Evolutionary conservation across 1,140 invertebrate species (phyloP).

Genomic region (Episyrphus balteatus): DNA sequence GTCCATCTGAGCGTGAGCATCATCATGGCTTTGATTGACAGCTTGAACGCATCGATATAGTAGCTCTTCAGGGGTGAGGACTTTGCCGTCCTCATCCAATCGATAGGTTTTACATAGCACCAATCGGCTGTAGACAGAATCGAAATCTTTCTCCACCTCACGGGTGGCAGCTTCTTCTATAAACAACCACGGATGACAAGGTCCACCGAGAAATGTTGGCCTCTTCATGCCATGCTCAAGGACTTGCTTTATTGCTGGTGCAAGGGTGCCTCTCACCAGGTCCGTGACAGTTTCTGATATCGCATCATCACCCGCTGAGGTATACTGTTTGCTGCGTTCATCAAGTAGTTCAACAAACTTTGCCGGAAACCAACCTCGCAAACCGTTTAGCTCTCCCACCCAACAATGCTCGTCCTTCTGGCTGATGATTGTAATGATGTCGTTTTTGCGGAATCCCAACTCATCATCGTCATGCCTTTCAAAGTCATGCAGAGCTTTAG

Average conservation of each 20-base stretch:
- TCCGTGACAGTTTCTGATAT: slow-evolving; percentile 94
- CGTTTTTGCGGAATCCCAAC: slow-evolving; percentile 94
- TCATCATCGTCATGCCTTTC: slow-evolving; percentile 98
- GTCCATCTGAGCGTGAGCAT: slow-evolving; percentile 95
- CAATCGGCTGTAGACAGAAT: slow-evolving; percentile 92
- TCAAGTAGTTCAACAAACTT: slow-evolving; percentile 96
- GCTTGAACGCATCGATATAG: slow-evolving; percentile 92
- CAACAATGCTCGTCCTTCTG: slow-evolving; percentile 99
- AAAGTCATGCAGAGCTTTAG: slow-evolving; percentile 83
- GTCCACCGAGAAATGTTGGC: slow-evolving; percentile 71
- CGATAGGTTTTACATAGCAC: slow-evolving; percentile 97
- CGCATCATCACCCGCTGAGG: slow-evolving; percentile 91
- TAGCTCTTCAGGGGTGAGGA: slow-evolving; percentile 94
- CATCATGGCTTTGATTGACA: slow-evolving; percentile 90
- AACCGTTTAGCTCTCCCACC: slow-evolving; percentile 96
- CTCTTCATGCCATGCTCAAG: slow-evolving; percentile 92
- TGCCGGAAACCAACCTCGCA: slow-evolving; percentile 98
- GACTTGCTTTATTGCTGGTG: slow-evolving; percentile 87
- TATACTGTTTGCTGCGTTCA: slow-evolving; percentile 94
- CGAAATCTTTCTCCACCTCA: slow-evolving; percentile 96
- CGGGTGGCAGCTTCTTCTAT: slow-evolving; percentile 93
- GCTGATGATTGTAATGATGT: slow-evolving; percentile 95
- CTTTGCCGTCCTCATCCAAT: slow-evolving; percentile 97
- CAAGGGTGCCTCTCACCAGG: slow-evolving; percentile 86
- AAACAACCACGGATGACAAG: slow-evolving; percentile 97